Conservation (phyloP, 2,888 invertebrate species). For the Mythimna albipuncta region DNA sequence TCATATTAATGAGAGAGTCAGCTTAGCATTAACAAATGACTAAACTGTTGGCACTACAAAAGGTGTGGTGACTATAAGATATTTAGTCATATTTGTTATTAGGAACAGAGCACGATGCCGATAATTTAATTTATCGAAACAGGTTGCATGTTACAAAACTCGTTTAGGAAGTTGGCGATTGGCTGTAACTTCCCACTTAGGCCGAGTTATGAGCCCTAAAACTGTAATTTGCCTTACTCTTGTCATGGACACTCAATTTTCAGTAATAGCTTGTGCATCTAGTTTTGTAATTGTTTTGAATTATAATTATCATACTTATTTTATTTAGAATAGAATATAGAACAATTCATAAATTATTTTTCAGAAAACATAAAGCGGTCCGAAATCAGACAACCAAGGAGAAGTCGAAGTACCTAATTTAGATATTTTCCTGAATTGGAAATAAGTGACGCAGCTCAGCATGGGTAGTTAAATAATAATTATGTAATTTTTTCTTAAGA, state of each 20-base stretch:
- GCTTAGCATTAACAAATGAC: too few species aligned
- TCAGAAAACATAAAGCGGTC: too few species aligned
- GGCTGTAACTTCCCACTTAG: constrained; percentile 44
- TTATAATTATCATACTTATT: neutral
- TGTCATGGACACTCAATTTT: constrained; percentile 30
- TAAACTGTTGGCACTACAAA: neutral
- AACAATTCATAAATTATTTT: too few species aligned
- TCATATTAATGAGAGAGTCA: too few species aligned
- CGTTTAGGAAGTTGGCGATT: constrained; percentile 28
- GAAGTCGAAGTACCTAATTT: too few species aligned
- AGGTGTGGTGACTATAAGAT: neutral
- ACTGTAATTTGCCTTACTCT: constrained; percentile 18
- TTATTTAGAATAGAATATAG: too few species aligned
- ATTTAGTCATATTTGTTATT: neutral
- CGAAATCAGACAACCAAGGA: too few species aligned
- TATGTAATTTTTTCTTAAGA: neutral
- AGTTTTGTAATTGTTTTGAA: neutral
- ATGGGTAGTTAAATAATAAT: too few species aligned
- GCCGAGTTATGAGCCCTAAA: constrained; percentile 17
- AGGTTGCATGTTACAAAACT: constrained; percentile 42
- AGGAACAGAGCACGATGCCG: neutral
- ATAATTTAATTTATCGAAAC: constrained; percentile 33
- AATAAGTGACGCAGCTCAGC: too few species aligned
- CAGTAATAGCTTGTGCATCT: constrained; percentile 9
- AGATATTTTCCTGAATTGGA: too few species aligned